Evolutionary conservation across 2,888 invertebrate species (phyloP).

Genomic region (Synanthedon formicaeformis): DNA sequence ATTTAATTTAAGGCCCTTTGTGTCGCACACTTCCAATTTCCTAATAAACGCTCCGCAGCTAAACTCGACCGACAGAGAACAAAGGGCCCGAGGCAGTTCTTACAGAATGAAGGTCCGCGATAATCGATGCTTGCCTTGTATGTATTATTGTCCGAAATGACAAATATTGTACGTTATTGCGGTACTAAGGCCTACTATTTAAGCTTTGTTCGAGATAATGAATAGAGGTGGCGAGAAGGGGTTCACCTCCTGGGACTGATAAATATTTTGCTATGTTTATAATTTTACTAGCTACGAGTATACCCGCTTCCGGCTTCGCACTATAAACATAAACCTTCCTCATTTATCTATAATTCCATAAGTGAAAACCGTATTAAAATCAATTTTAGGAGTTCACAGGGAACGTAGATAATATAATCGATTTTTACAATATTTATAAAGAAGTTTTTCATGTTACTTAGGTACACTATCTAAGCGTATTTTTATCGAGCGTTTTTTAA

Average conservation of each 20-base stretch:
- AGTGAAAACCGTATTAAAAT: too few relatives aligned
- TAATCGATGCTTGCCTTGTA: slow-evolving; percentile 32
- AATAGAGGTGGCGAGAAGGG: slow-evolving; percentile 15
- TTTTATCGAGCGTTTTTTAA: too few relatives aligned
- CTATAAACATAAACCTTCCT: too few relatives aligned
- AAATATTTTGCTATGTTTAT: slow-evolving; percentile 2
- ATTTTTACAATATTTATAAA: too few relatives aligned
- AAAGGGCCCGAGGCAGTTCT: slow-evolving; percentile 30
- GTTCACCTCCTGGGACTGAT: slow-evolving; percentile 12
- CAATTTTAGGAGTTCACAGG: too few relatives aligned
- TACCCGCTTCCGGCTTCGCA: too few relatives aligned
- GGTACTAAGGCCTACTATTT: slow-evolving; percentile 14
- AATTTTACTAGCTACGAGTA: too few relatives aligned
- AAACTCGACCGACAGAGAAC: slow-evolving; percentile 40
- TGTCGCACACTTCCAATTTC: slow-evolving; percentile 52
- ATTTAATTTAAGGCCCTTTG: slow-evolving; percentile 62
- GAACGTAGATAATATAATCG: too few relatives aligned
- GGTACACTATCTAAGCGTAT: too few relatives aligned
- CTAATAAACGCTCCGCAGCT: slow-evolving; percentile 45
- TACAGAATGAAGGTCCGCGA: slow-evolving; percentile 31
- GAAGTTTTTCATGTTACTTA: too few relatives aligned
- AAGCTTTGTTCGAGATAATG: slow-evolving; percentile 20
- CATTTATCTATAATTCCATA: too few relatives aligned
- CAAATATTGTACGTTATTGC: slow-evolving; percentile 25
- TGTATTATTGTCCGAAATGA: slow-evolving; percentile 38